A percentile compares a stretch with the other conserved stretches of the same genome.
Evolutionary conservation across 2,113 vertebrate species (phyloP).

Genomic region (Leptodactylus fuscus): DNA sequence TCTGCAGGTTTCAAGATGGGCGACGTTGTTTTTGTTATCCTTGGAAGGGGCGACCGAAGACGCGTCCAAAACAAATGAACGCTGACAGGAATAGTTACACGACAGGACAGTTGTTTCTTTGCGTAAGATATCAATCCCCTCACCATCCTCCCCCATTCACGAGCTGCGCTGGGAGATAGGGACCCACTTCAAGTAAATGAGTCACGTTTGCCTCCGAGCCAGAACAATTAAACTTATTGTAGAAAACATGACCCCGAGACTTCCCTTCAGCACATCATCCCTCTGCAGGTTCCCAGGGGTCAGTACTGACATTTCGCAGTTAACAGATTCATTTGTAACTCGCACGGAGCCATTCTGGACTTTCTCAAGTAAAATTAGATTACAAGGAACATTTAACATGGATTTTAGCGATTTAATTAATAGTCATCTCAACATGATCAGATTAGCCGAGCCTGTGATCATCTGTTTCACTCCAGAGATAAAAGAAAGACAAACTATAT

Average conservation of each 20-base stretch:
- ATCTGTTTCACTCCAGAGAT: neutral
- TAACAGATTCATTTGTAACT: constrained; percentile 73
- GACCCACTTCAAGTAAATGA: constrained; percentile 78
- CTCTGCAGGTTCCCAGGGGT: constrained; percentile 74
- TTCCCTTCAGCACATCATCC: constrained; percentile 79
- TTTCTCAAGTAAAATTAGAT: constrained; percentile 70
- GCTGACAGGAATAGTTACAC: constrained; percentile 83
- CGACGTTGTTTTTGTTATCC: constrained; percentile 75
- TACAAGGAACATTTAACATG: constrained; percentile 37
- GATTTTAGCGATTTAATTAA: constrained; percentile 20
- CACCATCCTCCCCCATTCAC: constrained; percentile 72
- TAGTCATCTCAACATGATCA: constrained; percentile 4
- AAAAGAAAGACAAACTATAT: constrained; percentile 4
- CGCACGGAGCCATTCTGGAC: constrained; percentile 69
- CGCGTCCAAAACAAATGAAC: constrained; percentile 81
- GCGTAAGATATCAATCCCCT: constrained; percentile 73
- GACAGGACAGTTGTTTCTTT: constrained; percentile 68
- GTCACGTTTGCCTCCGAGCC: constrained; percentile 78
- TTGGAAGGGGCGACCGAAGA: constrained; percentile 73
- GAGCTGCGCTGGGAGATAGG: constrained; percentile 79
- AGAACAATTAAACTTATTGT: constrained; percentile 83
- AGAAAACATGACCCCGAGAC: constrained; percentile 80
- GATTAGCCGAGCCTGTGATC: constrained; percentile 5
- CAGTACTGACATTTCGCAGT: constrained; percentile 79
- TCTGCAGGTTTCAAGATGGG: constrained; percentile 73